phyloP scores from a whole-genome alignment of 2,888 invertebrate species.

The Elgonia sp. region DNA sequence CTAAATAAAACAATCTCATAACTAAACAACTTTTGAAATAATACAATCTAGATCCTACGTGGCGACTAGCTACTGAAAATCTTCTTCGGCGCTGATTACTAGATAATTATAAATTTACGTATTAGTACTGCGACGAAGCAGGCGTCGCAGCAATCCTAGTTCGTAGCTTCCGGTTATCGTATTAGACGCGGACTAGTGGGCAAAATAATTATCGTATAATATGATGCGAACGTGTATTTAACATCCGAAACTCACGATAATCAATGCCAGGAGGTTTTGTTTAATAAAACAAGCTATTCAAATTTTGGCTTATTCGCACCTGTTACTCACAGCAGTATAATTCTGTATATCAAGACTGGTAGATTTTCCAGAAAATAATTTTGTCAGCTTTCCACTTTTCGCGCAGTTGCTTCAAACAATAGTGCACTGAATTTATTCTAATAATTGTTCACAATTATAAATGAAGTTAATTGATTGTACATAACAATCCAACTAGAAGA shows the following conservation, averaged over 20 bases:
- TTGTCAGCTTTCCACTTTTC: neutral
- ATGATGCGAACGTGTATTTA: slow-evolving; percentile 54
- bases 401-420: neutral
- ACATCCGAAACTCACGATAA: slow-evolving; percentile 56
- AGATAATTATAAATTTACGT: slow-evolving; percentile 68
- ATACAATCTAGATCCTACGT: slow-evolving; percentile 18
- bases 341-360: neutral
- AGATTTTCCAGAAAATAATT: neutral
- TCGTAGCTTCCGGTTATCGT: slow-evolving; percentile 63
- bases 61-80: neutral
- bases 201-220: slow-evolving; percentile 72
- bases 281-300: slow-evolving; percentile 55
- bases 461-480: neutral
- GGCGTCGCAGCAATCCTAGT: slow-evolving; percentile 35
- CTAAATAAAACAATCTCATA: too few relatives aligned
- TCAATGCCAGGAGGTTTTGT: slow-evolving; percentile 57
- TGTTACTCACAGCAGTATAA: slow-evolving; percentile 35
- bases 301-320: slow-evolving; percentile 55
- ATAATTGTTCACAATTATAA: neutral
- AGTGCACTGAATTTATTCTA: neutral
- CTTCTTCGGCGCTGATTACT: slow-evolving; percentile 54
- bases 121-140: slow-evolving; percentile 54
- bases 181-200: slow-evolving; percentile 62
- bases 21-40: neutral
- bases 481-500: too few relatives aligned